Evolutionary conservation across 2,797 vertebrate genomes (phyloP).

Genomic region (Acanthiza pusilla): DNA sequence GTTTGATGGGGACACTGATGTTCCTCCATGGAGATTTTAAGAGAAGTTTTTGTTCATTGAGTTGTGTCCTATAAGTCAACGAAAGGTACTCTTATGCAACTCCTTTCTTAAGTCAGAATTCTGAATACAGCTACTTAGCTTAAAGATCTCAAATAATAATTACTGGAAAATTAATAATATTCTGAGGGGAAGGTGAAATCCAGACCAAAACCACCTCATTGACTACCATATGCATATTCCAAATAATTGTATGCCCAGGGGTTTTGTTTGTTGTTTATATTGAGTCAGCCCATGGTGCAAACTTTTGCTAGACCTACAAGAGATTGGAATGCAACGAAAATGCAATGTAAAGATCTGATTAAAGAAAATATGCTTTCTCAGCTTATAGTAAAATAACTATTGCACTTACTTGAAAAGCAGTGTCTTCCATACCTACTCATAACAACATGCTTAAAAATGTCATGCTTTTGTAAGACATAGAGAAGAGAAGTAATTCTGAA

Average conservation of each 20-base stretch:
- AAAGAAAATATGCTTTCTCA: neutral
- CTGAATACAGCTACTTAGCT: neutral
- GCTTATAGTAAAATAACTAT: neutral
- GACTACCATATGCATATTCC: neutral
- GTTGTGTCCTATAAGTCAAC: neutral
- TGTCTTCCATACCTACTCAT: neutral
- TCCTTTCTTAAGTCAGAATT: neutral
- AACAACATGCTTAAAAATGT: neutral
- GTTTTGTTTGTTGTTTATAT: neutral
- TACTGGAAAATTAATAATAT: neutral
- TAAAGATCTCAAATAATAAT: neutral
- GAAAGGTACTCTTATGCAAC: neutral
- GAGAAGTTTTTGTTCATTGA: neutral
- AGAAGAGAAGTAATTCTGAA: neutral
- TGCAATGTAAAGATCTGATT: neutral
- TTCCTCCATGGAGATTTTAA: neutral
- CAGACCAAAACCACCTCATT: neutral
- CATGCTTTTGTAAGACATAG: neutral
- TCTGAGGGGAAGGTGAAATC: neutral
- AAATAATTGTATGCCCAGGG: neutral
- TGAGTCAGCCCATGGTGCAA: neutral
- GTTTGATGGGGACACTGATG: neutral
- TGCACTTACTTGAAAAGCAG: neutral
- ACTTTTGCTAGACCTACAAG: neutral
- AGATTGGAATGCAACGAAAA: neutral